Conservation (phyloP, 2,888 invertebrate species). For the Caenorhabditis sp. region DNA sequence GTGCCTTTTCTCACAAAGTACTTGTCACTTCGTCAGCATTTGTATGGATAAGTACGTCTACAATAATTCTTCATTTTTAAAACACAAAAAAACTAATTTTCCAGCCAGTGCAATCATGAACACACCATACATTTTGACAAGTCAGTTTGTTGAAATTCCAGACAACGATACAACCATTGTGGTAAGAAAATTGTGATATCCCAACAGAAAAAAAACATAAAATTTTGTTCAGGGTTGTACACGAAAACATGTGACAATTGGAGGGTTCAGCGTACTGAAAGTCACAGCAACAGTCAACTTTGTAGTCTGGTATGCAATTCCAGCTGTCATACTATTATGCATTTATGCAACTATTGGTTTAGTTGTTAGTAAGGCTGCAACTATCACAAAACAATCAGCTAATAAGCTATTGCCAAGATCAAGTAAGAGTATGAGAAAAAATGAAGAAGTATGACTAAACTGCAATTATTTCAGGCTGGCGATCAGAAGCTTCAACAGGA, state of each 20-base stretch:
- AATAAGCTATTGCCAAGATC: constrained; percentile 47
- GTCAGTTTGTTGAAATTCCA: constrained; percentile 58
- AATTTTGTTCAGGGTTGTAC: constrained; percentile 43
- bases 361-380: constrained; percentile 60
- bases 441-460: neutral
- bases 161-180: constrained; percentile 45
- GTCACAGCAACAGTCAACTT: constrained; percentile 63
- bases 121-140: constrained; percentile 65
- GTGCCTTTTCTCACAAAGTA: constrained; percentile 58
- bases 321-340: constrained; percentile 70
- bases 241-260: constrained; percentile 46
- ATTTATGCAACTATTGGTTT: constrained; percentile 72
- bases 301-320: constrained; percentile 70
- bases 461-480: constrained; percentile 29
- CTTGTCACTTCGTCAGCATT: constrained; percentile 54
- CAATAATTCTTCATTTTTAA: neutral
- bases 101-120: constrained; percentile 58
- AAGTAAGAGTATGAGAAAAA: constrained; percentile 3
- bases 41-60: constrained; percentile 57
- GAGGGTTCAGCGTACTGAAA: constrained; percentile 63
- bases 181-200: neutral
- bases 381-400: constrained; percentile 47
- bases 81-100: neutral
- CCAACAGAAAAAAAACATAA: neutral
- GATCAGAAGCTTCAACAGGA: constrained; percentile 49